Percentiles rank a stretch among this genome's conserved stretches.
Conservation (phyloP, 2,113 vertebrate species). For the Upupa epops region DNA sequence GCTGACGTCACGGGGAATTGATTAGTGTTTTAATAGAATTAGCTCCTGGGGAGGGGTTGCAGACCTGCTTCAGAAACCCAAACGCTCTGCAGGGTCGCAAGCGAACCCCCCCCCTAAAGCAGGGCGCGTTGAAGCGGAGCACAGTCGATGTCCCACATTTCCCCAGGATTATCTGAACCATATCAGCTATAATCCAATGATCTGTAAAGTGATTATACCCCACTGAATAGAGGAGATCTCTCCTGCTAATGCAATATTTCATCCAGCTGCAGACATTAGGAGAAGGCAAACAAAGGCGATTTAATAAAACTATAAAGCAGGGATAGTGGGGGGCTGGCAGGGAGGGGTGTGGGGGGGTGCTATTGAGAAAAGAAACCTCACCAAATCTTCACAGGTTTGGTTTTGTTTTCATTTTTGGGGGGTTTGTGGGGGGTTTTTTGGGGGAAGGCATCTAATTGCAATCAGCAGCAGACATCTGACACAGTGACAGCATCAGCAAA, state of each 20-base stretch:
- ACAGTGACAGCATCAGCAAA: conserved; percentile 99
- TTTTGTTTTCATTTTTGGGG: too few species aligned
- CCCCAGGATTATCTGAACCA: conserved; percentile 50
- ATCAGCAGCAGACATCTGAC: conserved; percentile 99
- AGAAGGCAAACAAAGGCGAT: conserved; percentile 79
- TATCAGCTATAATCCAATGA: conserved; percentile 62
- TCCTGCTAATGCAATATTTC: conserved; percentile 70
- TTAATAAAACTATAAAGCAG: conserved; percentile 85
- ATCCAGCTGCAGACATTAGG: conserved; percentile 78
- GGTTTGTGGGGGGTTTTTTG: conserved; percentile 80
- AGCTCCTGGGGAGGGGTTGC: conserved; percentile 14
- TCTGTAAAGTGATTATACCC: conserved; percentile 60
- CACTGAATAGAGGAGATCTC: conserved; percentile 67
- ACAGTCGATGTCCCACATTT: conserved; percentile 33
- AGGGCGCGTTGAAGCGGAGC: conserved; percentile 21
- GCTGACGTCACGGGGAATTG: conserved; percentile 23
- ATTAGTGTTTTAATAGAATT: conserved; percentile 57
- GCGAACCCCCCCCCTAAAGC: conserved; percentile 1
- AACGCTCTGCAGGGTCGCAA: conserved; percentile 23
- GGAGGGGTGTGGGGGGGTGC: too few species aligned
- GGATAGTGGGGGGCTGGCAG: too few species aligned
- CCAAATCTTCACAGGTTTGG: too few species aligned
- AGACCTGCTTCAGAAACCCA: conserved; percentile 49
- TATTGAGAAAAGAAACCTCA: too few species aligned
- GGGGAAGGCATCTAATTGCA: conserved; percentile 99